Conservation (phyloP, 2,797 vertebrate species). For the Enteromius anoplus region DNA sequence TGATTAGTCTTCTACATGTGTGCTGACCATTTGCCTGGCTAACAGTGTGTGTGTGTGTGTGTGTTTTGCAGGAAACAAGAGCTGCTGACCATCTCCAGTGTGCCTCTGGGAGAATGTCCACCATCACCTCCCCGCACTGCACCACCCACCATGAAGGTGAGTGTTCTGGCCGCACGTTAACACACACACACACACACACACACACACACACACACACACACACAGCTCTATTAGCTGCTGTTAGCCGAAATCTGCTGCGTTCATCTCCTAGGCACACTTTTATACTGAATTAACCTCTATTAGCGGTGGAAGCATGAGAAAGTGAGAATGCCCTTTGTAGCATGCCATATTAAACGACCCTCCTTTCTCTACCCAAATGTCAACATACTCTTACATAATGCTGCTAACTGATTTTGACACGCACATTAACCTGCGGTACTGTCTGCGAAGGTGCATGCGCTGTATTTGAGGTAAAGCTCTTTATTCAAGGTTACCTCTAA, state of each 20-base stretch:
- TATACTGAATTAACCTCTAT: not conserved
- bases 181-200: slow-evolving; percentile 35
- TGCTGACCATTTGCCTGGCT: slow-evolving; percentile 1
- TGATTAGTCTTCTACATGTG: not conserved
- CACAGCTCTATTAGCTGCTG: slow-evolving; percentile 5
- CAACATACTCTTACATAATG: slow-evolving; percentile 24
- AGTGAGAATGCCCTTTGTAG: slow-evolving; percentile 39
- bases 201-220: slow-evolving; percentile 35
- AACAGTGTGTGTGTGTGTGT: slow-evolving; percentile 52
- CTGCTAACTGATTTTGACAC: slow-evolving; percentile 10
- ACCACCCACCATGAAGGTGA: slow-evolving; percentile 94
- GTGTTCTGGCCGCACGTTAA: slow-evolving; percentile 29
- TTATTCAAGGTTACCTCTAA: slow-evolving; percentile 43
- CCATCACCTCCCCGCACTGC: slow-evolving; percentile 92
- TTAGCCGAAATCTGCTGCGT: not conserved
- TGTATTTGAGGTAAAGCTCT: slow-evolving; percentile 24
- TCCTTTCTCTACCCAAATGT: not conserved
- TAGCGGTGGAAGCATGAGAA: not conserved
- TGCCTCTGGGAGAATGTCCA: slow-evolving; percentile 85
- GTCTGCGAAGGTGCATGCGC: not conserved
- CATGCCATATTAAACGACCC: slow-evolving; percentile 21
- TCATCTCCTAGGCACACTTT: not conserved
- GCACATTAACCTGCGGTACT: not conserved
- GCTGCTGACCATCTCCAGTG: slow-evolving; percentile 86
- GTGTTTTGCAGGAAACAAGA: slow-evolving; percentile 90